Base-by-base conservation (phyloP, 1,140 invertebrate species). In the Mercenaria mercenaria region DNA sequence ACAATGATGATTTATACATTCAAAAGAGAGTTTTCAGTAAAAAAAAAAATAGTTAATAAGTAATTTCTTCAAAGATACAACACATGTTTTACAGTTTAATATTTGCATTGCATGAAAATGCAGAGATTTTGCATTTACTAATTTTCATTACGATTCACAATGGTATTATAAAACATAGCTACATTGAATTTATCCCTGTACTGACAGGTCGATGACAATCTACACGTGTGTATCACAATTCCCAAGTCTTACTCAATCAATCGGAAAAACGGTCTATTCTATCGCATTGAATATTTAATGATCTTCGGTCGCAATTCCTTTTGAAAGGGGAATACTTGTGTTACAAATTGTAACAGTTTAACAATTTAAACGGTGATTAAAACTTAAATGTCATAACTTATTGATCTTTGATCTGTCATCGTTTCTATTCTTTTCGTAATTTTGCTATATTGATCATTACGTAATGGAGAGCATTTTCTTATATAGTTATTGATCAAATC, bases 261-360 rank as follows among this genome's bases (percentile, higher is more conserved):
- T 37, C 34, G 67, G 34, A 29, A 72, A 72, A 72, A 72, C 67
- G 67, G 67, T 39, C 67, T 72, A 72, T 72, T 72, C 67, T 72
- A 72, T 39, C 34, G 34, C 37, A 56, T 39, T 79, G 76, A 79
- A 79, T 79, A 79, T 79, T 79, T 79, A 50, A 79, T 79, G 76
- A 34, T 18, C 50, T 52, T 32, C 20, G 26, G 76, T 79, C 76
- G 50, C 47, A 34, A 52, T 32, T 79, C 29, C 26, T 37, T 52
- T 79, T 56, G n/a, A 20, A 37, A 20, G 29, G 26, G 15, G n/a
- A 18, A 15, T 79, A 50, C 47, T 79, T 34, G 76, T 50, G 47
- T 50, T 52, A 79, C 47, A 79, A 79, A 79, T 32, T 79, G 76
- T 79, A 18, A 79, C 47, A 79, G 37, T 79, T 29, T 79, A 56